Base-by-base conservation (phyloP, 2,797 vertebrate genomes). In the Hafferia zeledoni region DNA sequence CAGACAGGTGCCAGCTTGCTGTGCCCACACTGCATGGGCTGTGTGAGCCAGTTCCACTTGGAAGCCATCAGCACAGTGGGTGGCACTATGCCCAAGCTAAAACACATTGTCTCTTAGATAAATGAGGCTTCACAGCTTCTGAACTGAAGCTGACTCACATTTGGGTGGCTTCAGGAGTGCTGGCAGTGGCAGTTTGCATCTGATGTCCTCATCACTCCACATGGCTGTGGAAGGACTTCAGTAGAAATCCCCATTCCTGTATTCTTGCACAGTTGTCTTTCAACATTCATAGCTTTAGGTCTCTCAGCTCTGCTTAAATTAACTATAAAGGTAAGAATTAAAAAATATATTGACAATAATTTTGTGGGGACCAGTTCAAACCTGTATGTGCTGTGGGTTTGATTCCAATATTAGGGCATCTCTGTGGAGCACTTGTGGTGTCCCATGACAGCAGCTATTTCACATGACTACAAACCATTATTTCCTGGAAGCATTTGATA, bases 181-280 rank as follows among this genome's bases (percentile, higher is more conserved):
- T 71, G 72, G 22, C 49, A 68, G 27, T 4, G 23, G 17, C 52
- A 56, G 30, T 64, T 70, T 74, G 67, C 13, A 4, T 67, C 64
- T 77, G 52, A 13, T 25, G 12, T 59, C 13, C 41, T 67, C 24
- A 17, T 61, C 17, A 3, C 39, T 63, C 52, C 13, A 12, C 1
- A 0, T 30, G 33, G 22, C 67, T 52, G 31, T 56, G 39, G 47
- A 81, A 83, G 24, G 22, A 13, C 33, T 83, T 65, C 25, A 14
- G 3, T 17, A 75, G 43, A n/a, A 74, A 55, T 72, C 22, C n/a
- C 12, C 13, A 10, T 33, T 17, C 18, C 61, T 4, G 1, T 41
- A 4, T 44, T 63, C 43, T 61, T 11, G 1, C 2, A 1, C 33
- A 39, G 8, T 0, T 0, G 0, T 33, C 39, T 47, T 27, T 82